Evolutionary conservation across 2,113 vertebrate genomes (phyloP), one percentile per base, ranked within the genome.

Genomic region (Chaenogobius annularis): DNA sequence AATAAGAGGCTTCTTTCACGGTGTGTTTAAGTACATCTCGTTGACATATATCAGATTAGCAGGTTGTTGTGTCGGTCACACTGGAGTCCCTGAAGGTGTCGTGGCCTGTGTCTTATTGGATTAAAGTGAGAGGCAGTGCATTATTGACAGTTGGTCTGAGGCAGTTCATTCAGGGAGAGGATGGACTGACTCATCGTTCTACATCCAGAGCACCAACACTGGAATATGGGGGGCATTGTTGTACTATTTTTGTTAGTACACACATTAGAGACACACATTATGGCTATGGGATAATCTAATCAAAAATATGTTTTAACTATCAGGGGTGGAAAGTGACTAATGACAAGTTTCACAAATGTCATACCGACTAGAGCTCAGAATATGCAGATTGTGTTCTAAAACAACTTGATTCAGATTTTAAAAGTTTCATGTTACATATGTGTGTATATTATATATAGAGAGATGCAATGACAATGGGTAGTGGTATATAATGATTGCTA

Each of bases 31-130:
- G 55, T 58, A 58, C 55, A 58, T 58, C 55, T 58, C 22, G 20
- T 58, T 26, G 55, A 58, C 55, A 58, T 14, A 56, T 56, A 58
- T 58, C 55, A 58, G 55, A 58, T 58, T 58, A 58, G 22, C 55
- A 14, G 23, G 22, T 7, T 26, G 22, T 58, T 58, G 7, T 58
- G 55, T 58, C 55, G 22, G 55, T 58, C 55, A 58, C 22, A 58
- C 22, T 26, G 22, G 55, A 26, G 55, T 58, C 55, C 55, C 55
- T 58, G 55, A 58, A 58, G 22, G 55, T 58, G 55, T 58, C 55
- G 22, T 58, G 55, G 55, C 55, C 55, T 58, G 55, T 58, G 55
- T 58, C 55, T 58, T 58, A 58, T 58, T 58, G 55, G 55, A 58
- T 58, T 58, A 58, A 13, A 58, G 55, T 26, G 55, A 58, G 55